Evolutionary conservation across 2,888 invertebrate genomes (phyloP), one percentile per base, ranked within the genome.

Genomic region (Drosophila planitibia): DNA sequence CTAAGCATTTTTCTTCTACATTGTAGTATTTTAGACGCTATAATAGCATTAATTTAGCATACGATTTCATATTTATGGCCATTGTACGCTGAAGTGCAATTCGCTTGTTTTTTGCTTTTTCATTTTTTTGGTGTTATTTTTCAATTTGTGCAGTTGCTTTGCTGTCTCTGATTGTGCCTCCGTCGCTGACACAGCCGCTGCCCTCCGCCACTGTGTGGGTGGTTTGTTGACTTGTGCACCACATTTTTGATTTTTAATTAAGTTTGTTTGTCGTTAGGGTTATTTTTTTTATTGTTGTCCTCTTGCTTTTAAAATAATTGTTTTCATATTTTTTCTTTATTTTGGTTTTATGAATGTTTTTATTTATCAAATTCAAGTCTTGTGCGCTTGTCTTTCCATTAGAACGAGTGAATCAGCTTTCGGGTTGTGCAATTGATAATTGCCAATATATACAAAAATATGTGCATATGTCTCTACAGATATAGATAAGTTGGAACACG

Each of bases 21-120:
- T 79, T 60, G 63, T 65, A 64, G 54, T 87, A 82, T 82, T 80
- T 85, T 76, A 79, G 89, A 81, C 79, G 88, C 90, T 85, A 81
- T 89, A 87, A 90, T 90, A 82, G 83, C 83, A 85, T 87, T 90
- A 90, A 86, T 86, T 89, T 89, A 86, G 85, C 89, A 87, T 84
- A 90, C 89, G 73, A 89, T 90, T 86, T 89, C 85, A 80, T 90
- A 89, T 90, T 86, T 90, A 83, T 88, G 81, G 81, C 79, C 81
- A 85, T 85, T 89, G 85, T 88, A 70, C 90, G 90, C 62, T 76
- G 68, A 74, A 83, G 66, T 85, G 89, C 85, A 82, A 76, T 80
- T 77, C 71, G 72, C 14, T 44, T 54, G 22, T 47, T 65, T 53
- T 30, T 37, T 64, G 59, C 55, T 60, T 25, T 47, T 16, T 16